Evolutionary conservation across 2,888 invertebrate species (phyloP).

Genomic region (Drosophila longiperda): DNA sequence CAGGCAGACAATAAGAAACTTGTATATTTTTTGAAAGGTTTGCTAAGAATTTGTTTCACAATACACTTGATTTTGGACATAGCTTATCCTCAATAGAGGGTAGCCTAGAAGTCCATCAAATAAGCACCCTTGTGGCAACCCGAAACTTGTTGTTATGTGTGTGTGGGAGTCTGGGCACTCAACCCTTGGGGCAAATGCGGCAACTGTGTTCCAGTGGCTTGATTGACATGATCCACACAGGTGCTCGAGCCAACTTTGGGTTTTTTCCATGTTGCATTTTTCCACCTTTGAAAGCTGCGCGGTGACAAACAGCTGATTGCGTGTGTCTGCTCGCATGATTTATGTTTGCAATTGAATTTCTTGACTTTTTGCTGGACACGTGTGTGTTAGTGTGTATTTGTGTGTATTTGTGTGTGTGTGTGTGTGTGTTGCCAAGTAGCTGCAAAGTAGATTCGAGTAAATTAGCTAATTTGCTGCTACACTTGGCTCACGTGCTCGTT

Average conservation of each 20-base stretch:
- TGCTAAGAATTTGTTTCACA: background rate
- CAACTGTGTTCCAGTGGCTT: conserved; percentile 55
- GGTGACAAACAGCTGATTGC: conserved; percentile 77
- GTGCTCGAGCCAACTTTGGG: background rate
- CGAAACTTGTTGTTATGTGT: conserved; percentile 21
- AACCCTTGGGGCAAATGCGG: conserved; percentile 31
- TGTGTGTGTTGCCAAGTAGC: conserved; percentile 25
- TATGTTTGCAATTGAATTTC: conserved; percentile 77
- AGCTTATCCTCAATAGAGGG: background rate
- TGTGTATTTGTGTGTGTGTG: conserved; percentile 43
- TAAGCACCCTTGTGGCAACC: background rate
- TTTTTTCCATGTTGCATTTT: conserved; percentile 1
- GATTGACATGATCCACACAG: conserved; percentile 69
- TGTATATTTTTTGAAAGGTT: background rate
- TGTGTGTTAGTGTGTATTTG: conserved; percentile 34
- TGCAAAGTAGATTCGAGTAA: conserved; percentile 59
- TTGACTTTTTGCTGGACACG: conserved; percentile 69
- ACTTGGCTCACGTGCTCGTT: conserved; percentile 78
- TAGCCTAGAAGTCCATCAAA: background rate
- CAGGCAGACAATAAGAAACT: no score
- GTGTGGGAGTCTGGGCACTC: conserved; percentile 19
- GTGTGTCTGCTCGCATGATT: conserved; percentile 69
- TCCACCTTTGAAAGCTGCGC: conserved; percentile 17
- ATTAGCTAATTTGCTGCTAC: conserved; percentile 83
- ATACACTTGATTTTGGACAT: background rate